phyloP scores from a whole-genome alignment of 2,888 invertebrate species.

The Actias luna region DNA sequence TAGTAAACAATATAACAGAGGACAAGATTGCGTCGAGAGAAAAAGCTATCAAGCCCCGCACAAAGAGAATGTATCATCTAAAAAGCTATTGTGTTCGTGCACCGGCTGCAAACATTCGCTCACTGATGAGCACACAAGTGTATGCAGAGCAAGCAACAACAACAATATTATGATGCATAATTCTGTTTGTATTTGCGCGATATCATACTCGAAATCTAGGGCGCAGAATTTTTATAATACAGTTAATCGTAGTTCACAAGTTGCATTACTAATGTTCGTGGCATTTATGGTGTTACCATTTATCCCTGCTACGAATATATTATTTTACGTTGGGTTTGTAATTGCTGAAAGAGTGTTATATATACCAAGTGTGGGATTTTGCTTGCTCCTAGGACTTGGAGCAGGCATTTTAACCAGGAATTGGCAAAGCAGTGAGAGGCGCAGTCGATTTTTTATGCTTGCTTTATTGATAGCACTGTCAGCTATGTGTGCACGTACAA shows the following conservation, averaged over 20 bases:
- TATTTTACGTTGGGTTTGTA: conserved; percentile 99
- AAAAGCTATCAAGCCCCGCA: conserved; percentile 63
- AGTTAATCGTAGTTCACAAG: conserved; percentile 66
- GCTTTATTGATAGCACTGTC: conserved; percentile 83
- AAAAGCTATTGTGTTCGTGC: conserved; percentile 79
- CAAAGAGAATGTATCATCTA: conserved; percentile 63
- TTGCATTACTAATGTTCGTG: conserved; percentile 82
- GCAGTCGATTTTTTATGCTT: conserved; percentile 68
- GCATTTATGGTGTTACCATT: conserved; percentile 94
- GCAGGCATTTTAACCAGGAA: conserved; percentile 72
- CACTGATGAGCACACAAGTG: conserved; percentile 85
- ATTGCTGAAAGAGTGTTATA: conserved; percentile 98
- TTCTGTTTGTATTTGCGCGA: conserved; percentile 71
- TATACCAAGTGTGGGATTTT: conserved; percentile 97
- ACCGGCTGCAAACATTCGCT: conserved; percentile 86
- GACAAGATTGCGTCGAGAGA: conserved; percentile 66
- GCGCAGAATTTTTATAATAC: conserved; percentile 50
- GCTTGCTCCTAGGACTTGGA: conserved; percentile 92
- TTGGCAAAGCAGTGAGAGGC: conserved; percentile 68
- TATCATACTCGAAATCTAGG: conserved; percentile 53
- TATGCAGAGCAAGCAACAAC: conserved; percentile 87
- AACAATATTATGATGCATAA: conserved; percentile 84
- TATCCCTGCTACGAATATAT: conserved; percentile 96
- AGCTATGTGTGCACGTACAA: conserved; percentile 88
- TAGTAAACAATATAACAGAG: conserved; percentile 64